Conservation (phyloP, 2,113 vertebrate species). For the Lophochroa leadbeateri region DNA sequence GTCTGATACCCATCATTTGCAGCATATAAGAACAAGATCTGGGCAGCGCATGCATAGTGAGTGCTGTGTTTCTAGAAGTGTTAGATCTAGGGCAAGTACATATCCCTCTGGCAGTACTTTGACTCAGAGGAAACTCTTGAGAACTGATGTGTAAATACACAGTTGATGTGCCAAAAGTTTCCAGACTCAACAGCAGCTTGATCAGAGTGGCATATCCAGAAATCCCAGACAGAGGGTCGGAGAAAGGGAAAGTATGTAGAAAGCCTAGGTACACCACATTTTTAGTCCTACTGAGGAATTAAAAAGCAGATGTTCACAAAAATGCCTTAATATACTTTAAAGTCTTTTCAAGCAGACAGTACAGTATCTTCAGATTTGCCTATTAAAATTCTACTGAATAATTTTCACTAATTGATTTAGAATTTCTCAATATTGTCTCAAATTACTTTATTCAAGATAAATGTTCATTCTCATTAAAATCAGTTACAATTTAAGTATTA, state of each 20-base stretch:
- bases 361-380: background rate
- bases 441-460: constrained; percentile 29
- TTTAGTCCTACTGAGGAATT: background rate
- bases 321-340: background rate
- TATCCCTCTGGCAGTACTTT: background rate
- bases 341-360: background rate
- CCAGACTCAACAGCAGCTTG: background rate
- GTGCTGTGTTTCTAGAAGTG: background rate
- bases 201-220: background rate
- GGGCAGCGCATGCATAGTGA: background rate
- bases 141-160: background rate
- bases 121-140: background rate
- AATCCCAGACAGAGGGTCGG: background rate
- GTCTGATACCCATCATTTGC: background rate
- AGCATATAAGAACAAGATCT: background rate
- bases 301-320: background rate
- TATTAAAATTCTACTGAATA: background rate
- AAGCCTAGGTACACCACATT: background rate
- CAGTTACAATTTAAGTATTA: background rate
- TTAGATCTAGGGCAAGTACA: background rate
- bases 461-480: background rate
- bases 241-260: background rate
- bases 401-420: constrained; percentile 7
- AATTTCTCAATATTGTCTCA: constrained; percentile 27
- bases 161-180: background rate